A percentile compares a stretch with the other conserved stretches of the same genome.
Conservation (phyloP, 30 jellyfish, hydroid and myxozoan genomes). For the Turritopsis dohrnii region DNA sequence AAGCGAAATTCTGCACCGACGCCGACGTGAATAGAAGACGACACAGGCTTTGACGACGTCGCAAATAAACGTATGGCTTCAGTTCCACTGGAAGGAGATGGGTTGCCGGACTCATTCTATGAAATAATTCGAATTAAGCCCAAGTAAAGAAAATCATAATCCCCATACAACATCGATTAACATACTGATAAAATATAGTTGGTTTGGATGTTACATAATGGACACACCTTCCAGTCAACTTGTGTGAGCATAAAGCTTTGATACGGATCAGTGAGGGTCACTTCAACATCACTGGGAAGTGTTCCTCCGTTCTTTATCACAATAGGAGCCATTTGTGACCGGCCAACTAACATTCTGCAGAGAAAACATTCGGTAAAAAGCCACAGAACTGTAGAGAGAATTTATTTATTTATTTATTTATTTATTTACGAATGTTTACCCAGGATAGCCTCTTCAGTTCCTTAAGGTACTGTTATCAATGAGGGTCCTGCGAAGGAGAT, state of each 20-base stretch:
- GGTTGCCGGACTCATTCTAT: neutral
- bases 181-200: neutral
- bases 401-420: no score
- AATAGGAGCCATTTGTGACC: slow-evolving; percentile 59
- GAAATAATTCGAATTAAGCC: neutral
- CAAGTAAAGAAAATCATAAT: neutral
- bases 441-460: no score
- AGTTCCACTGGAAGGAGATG: neutral
- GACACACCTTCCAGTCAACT: neutral
- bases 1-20: slow-evolving; percentile 46
- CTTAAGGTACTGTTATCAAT: no score
- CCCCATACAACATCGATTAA: neutral
- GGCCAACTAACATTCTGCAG: slow-evolving; percentile 49
- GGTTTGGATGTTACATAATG: neutral
- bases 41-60: slow-evolving; percentile 51
- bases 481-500: no score
- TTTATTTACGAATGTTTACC: no score
- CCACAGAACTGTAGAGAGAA: neutral
- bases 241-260: slow-evolving; percentile 27
- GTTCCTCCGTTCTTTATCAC: slow-evolving; percentile 79
- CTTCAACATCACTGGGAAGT: slow-evolving; percentile 54
- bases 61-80: slow-evolving; percentile 1
- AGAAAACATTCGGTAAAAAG: neutral
- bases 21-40: slow-evolving; percentile 32
- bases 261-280: slow-evolving; percentile 71